phyloP scores from a whole-genome alignment of 2,797 vertebrate genomes.

The Chloroceryle inda region DNA sequence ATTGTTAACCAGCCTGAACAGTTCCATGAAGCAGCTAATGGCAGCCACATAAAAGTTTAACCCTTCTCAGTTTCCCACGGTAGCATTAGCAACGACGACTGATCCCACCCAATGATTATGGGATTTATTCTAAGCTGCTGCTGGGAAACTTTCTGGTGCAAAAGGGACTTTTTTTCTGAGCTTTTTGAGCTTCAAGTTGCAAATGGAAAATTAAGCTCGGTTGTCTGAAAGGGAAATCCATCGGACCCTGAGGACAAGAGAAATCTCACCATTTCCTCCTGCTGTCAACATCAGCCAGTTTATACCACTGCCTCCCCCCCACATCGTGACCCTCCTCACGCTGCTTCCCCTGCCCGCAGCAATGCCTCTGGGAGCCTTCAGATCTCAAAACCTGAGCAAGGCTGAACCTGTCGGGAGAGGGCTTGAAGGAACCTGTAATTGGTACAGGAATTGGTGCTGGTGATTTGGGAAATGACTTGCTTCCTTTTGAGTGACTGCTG shows the following conservation, averaged over 20 bases:
- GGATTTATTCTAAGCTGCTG: slow-evolving; percentile 64
- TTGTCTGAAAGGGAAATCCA: slow-evolving; percentile 52
- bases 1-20: slow-evolving; percentile 40
- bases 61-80: slow-evolving; percentile 67
- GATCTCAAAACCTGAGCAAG: background rate
- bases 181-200: slow-evolving; percentile 27
- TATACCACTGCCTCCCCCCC: background rate
- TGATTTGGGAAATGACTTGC: background rate
- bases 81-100: background rate
- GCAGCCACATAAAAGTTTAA: slow-evolving; percentile 62
- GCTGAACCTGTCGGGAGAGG: background rate
- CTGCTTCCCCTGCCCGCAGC: background rate
- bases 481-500: background rate
- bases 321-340: background rate
- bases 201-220: slow-evolving; percentile 29
- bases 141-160: slow-evolving; percentile 36
- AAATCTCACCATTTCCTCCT: slow-evolving; percentile 30
- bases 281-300: background rate
- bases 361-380: background rate
- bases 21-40: background rate
- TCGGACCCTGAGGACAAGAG: background rate
- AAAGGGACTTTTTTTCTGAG: background rate
- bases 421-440: background rate
- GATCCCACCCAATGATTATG: slow-evolving; percentile 29
- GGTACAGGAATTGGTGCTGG: background rate